phyloP scores from a whole-genome alignment of 1,140 invertebrate species.

The Thrips palmi region DNA sequence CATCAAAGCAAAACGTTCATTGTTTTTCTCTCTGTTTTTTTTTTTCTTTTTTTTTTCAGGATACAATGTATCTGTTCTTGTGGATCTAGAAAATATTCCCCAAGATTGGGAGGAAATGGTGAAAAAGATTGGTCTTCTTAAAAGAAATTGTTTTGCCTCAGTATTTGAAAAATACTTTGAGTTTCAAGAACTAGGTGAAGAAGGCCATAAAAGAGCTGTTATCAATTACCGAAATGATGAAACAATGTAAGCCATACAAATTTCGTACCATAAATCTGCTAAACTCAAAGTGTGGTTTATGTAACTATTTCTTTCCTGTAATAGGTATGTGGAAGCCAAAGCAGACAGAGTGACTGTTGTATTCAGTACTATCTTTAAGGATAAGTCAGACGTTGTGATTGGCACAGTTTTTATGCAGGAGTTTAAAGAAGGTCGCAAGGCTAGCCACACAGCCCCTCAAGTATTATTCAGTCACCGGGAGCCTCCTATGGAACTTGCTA shows the following conservation, averaged over 20 bases:
- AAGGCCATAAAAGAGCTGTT: constrained; percentile 83
- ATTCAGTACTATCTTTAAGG: constrained; percentile 96
- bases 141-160: constrained; percentile 97
- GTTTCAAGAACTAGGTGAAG: constrained; percentile 82
- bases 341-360: constrained; percentile 96
- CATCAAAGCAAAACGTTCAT: constrained; percentile 9
- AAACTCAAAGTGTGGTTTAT: neutral
- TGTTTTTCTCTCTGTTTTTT: constrained; percentile 12
- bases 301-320: constrained; percentile 14
- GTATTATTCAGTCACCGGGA: constrained; percentile 88
- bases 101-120: constrained; percentile 73
- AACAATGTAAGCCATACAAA: constrained; percentile 64
- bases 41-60: constrained; percentile 29
- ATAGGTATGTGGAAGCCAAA: constrained; percentile 94
- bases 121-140: constrained; percentile 84
- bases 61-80: constrained; percentile 86
- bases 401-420: constrained; percentile 99
- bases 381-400: constrained; percentile 95
- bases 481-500: constrained; percentile 85
- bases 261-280: neutral
- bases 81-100: constrained; percentile 86
- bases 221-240: constrained; percentile 99
- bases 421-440: constrained; percentile 91
- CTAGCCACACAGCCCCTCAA: constrained; percentile 86
- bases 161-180: constrained; percentile 99